Conservation (phyloP, 2,797 vertebrate genomes). For the Dendrocincla tyrannina region DNA sequence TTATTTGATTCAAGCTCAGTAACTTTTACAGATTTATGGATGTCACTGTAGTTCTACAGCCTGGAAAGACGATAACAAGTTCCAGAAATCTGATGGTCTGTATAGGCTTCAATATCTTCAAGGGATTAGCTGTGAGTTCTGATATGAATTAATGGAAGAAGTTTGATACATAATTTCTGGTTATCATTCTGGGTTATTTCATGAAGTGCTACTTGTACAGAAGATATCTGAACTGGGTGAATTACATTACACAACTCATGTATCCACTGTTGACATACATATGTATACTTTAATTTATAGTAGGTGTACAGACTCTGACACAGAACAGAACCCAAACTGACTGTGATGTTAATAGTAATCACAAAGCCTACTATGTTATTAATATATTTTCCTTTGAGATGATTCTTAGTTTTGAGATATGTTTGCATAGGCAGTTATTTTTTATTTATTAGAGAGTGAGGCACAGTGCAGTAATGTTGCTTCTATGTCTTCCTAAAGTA, state of each 20-base stretch:
- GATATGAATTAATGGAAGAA: neutral
- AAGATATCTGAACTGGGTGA: neutral
- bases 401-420: neutral
- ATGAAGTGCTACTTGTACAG: neutral
- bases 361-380: neutral
- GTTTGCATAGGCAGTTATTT: neutral
- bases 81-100: neutral
- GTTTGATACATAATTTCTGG: neutral
- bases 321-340: neutral
- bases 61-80: neutral
- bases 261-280: neutral
- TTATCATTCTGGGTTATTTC: neutral
- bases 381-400: neutral
- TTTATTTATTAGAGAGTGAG: neutral
- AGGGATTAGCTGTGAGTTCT: neutral
- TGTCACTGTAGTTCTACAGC: neutral
- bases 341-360: neutral
- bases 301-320: neutral
- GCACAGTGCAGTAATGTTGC: neutral
- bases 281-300: neutral
- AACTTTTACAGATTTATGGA: neutral
- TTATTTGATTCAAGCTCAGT: slow-evolving; percentile 5
- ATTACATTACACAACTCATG: neutral
- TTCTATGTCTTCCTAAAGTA: neutral
- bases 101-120: neutral